Conservation (phyloP, 2,888 invertebrate genomes). For the Argyra leucocephala region DNA sequence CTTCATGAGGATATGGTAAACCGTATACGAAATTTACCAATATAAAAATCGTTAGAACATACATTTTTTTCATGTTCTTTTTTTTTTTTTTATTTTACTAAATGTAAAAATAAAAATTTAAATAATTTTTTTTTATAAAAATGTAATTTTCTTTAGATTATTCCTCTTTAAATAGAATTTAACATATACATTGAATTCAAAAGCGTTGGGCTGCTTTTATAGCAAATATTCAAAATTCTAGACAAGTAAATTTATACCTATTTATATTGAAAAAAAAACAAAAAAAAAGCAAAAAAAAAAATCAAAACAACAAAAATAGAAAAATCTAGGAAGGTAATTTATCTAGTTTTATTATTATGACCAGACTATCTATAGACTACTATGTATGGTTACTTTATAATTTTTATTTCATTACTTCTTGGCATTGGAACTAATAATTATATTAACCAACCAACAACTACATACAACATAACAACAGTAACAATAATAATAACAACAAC, state of each 20-base stretch:
- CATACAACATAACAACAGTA: no score
- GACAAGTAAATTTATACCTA: constrained; percentile 2
- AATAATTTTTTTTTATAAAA: background rate
- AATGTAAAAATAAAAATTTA: no score
- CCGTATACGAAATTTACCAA: background rate
- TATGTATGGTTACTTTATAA: background rate
- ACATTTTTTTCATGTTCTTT: background rate
- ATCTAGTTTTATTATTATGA: constrained; percentile 6
- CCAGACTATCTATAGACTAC: background rate
- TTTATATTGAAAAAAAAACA: background rate
- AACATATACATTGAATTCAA: constrained; percentile 1
- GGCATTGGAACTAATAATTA: background rate
- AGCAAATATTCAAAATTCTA: constrained; percentile 4
- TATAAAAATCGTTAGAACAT: background rate
- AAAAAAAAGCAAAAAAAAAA: no score
- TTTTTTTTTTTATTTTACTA: no score
- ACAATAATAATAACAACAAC: background rate
- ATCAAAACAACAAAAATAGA: no score
- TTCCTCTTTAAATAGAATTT: constrained; percentile 1
- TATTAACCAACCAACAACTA: no score
- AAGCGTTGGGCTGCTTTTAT: background rate
- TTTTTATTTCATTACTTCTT: background rate
- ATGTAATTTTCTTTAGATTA: background rate
- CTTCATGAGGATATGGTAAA: background rate
- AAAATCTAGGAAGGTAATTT: constrained; percentile 2